Base-by-base conservation (phyloP, 2,113 vertebrate genomes). In the Ictidomys tridecemlineatus region DNA sequence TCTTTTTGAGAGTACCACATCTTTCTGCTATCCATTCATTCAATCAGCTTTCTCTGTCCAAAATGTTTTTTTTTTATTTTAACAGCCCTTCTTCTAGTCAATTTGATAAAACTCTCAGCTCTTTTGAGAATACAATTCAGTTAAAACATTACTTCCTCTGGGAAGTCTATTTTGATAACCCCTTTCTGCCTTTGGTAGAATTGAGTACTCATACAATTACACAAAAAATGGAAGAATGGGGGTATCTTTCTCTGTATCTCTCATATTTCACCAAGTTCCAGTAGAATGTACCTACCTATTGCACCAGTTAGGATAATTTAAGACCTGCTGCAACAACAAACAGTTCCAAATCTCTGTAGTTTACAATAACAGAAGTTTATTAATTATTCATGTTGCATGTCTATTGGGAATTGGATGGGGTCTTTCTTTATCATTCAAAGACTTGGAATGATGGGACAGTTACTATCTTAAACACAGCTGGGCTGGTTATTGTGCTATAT, bases 1-100 rank as follows among this genome's bases (percentile, higher is more conserved):
- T 65, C 39, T 94, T 92, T 94, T 92, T 24, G 6, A 83, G n/a
- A 70, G 4, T 74, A 24, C 24, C 16, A 89, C 12, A 34, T 48
- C 13, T 26, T 18, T 1, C 3, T 2, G 3, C 7, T 0, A 8
- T 58, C 32, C 63, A 53, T 1, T 37, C 88, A 32, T 69, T 85
- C 13, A 74, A 4, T 26, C n/a, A 79, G 0, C 16, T 86, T 2
- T 80, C 6, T 42, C 5, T 89, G 1, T 90, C 30, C 58, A 73
- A 91, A 95, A 61, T 88, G 13, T 28, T 85, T 92, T 28, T 76
- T 87, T 91, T 20, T 76, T 11, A 63, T 83, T 28, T 76, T 63
- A 63, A 56, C 3, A 69, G 7, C 32, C 4, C 9, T n/a, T 4
- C 24, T 58, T 30, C 17, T 10, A 65, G 1, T 48, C 69, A 72